Evolutionary conservation across 2,888 invertebrate genomes (phyloP), one percentile per base, ranked within the genome.

Genomic region (Nomada ruficornis): DNA sequence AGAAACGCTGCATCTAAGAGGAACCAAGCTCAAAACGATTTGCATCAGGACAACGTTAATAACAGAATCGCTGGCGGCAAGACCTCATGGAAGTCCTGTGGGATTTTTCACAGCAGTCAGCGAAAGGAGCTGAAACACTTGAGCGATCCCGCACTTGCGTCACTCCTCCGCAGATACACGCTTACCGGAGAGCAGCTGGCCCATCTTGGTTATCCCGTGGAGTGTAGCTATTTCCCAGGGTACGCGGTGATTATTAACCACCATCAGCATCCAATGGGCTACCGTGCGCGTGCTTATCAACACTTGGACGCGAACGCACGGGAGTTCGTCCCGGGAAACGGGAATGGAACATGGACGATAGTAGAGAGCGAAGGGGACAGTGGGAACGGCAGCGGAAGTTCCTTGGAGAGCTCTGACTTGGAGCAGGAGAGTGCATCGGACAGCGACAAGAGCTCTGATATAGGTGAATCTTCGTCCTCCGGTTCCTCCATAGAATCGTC

Each of bases 201-300:
- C 86, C 95, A 95, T 15, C 94, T 96, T 84, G 97, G 97, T 1
- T 97, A 96, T 90, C 97, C 98, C 0, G 94, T 97, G 10, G 96
- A 96, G 89, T 95, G 96, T 83, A 95, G 95, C 67, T 93, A 95
- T 13, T 94, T 95, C 85, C 96, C 96, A 2, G 95, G 95, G 0
- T 76, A 57, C 63, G 80, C 80, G 0, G 73, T 76, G 1, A 82
- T 85, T 2, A 52, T 84, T 0, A 80, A 79, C 15, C 72, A 75
- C 2, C 83, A 63, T 0, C 71, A 78, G 0, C 68, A 82, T 18
- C 74, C 87, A 4, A 81, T 79, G 47, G 74, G 47, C 2, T 76
- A 84, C 20, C 76, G 90, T 91, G 93, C 84, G 87, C 13, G 57
- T 0, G 57, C 47, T 7, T 26, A 73, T 26, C 80, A 76, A 4